Evolutionary conservation across 2,888 invertebrate genomes (phyloP).

Genomic region (Heteropelma amictum): DNA sequence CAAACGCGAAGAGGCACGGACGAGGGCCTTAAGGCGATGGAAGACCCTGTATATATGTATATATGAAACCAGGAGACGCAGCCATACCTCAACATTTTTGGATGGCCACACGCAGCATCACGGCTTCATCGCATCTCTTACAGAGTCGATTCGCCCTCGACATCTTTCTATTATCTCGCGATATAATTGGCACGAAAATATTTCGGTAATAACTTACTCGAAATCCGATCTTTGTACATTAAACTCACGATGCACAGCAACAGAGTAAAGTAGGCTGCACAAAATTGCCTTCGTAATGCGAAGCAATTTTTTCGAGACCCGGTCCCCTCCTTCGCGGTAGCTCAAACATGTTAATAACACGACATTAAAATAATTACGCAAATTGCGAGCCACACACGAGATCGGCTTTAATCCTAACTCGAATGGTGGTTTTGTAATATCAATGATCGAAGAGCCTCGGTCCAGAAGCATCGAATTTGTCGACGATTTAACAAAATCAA

Average conservation of each 20-base stretch:
- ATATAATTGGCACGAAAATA: slow-evolving; percentile 32
- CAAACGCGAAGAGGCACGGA: slow-evolving; percentile 21
- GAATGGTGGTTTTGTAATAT: slow-evolving; percentile 1
- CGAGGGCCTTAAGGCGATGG: slow-evolving; percentile 55
- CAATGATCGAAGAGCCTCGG: neutral
- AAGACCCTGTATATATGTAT: slow-evolving; percentile 45
- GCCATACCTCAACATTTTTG: slow-evolving; percentile 23
- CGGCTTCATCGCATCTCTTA: slow-evolving; percentile 8
- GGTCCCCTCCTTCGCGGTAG: neutral
- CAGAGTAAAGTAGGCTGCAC: neutral
- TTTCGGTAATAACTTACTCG: slow-evolving; percentile 22
- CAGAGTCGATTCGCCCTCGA: neutral
- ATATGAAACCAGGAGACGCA: slow-evolving; percentile 48
- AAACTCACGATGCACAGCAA: slow-evolving; percentile 8
- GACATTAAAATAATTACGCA: slow-evolving; percentile 17
- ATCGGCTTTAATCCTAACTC: neutral
- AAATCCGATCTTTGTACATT: slow-evolving; percentile 6
- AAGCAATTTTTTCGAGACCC: neutral
- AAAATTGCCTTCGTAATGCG: neutral
- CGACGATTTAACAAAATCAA: neutral
- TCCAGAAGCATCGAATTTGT: neutral
- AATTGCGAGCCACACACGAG: neutral
- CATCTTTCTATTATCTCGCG: slow-evolving; percentile 9
- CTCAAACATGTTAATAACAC: slow-evolving; percentile 5
- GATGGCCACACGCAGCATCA: slow-evolving; percentile 43